Conservation (phyloP, 2,113 vertebrate species). For the Glareola pratincola region DNA sequence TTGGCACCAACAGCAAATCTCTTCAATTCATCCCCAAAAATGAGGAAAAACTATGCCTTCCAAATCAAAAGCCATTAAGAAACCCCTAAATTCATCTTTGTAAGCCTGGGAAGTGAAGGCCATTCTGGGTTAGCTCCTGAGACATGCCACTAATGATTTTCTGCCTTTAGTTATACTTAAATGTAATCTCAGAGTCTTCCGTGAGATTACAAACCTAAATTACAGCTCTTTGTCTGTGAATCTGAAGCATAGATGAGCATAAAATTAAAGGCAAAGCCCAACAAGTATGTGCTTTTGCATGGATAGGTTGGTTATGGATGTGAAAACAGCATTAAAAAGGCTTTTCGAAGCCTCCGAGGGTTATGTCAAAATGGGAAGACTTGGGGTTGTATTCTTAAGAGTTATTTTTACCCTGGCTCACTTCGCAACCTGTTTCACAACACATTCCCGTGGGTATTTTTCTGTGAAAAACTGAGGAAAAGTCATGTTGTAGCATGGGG, state of each 20-base stretch:
- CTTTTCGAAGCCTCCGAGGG: background rate
- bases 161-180: background rate
- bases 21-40: background rate
- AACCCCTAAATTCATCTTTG: accelerated
- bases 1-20: background rate
- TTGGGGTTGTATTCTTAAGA: background rate
- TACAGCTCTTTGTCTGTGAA: background rate
- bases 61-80: background rate
- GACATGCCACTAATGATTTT: background rate
- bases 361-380: background rate
- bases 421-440: background rate
- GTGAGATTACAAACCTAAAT: background rate
- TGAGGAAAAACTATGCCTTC: background rate
- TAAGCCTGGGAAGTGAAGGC: background rate
- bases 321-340: background rate
- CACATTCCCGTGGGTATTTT: background rate
- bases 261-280: background rate
- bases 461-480: background rate
- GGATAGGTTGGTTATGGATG: background rate
- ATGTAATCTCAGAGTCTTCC: background rate
- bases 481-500: background rate
- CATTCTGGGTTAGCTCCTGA: background rate
- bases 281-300: background rate
- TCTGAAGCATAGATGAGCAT: background rate
- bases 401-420: constrained; percentile 2